Evolutionary conservation across 2,113 vertebrate genomes (phyloP), one percentile per base, ranked within the genome.

Genomic region (Myxocyprinus asiaticus): DNA sequence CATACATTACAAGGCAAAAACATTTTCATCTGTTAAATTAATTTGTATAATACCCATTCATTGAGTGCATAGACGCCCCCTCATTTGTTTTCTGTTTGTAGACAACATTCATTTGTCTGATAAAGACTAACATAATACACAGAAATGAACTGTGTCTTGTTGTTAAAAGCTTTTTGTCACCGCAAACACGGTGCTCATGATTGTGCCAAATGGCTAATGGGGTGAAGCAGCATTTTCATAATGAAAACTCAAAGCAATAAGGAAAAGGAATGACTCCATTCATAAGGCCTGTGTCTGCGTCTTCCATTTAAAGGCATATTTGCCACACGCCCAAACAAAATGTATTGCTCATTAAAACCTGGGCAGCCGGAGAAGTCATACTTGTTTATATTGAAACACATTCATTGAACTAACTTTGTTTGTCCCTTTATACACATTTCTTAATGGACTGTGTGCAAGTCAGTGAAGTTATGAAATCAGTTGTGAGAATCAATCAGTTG

Each of bases 151-250:
- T 71, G 67, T 87, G 83, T 80, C 84, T 87, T 63, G 22, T 84
- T 79, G 84, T 68, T 83, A 87, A 84, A 87, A 85, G 77, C 86
- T 81, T 85, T 91, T 89, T 88, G 85, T 91, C 89, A 88, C 89
- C 84, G 91, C 90, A 89, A 89, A 90, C 85, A 67, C 79, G 66
- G 42, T 33, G 78, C 85, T 89, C 81, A 84, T 85, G 67, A 87
- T 90, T 87, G 86, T 91, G 88, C 88, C 88, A 89, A 88, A 89
- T 81, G 78, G 89, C 90, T 92, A 92, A 93, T 92, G 90, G 89
- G 89, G 86, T 87, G 90, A 91, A 90, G 88, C 89, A 80, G 89
- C 89, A 88, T 90, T 90, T 90, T 91, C 85, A 87, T 93, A 91
- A 93, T 92, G 92, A 91, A 92, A 93, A 90, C 84, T 84, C 83